Conservation (phyloP, 2,797 vertebrate genomes). For the Onychomys torridus region DNA sequence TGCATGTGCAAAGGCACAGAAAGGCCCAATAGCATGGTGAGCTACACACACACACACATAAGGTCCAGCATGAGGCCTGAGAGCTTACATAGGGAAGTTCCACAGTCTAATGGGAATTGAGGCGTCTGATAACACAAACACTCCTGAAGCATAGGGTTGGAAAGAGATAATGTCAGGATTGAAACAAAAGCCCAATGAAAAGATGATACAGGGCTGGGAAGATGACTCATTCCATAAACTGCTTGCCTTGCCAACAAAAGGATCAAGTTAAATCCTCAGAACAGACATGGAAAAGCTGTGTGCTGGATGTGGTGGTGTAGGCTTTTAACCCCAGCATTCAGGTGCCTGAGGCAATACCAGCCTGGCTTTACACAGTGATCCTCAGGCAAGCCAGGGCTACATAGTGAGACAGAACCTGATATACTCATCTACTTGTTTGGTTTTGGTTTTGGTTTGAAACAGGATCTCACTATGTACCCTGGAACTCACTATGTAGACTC, state of each 20-base stretch:
- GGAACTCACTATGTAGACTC: background rate
- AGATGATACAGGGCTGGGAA: background rate
- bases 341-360: background rate
- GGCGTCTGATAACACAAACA: background rate
- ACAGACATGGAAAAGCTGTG: background rate
- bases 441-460: background rate
- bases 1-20: slow-evolving; percentile 4
- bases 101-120: background rate
- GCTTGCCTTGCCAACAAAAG: background rate
- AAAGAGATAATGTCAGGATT: background rate
- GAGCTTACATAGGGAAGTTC: background rate
- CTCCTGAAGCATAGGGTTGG: background rate
- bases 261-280: background rate
- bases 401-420: background rate
- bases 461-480: background rate
- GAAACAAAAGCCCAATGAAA: slow-evolving; percentile 45
- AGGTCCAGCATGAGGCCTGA: background rate
- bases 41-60: background rate
- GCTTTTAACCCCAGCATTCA: background rate
- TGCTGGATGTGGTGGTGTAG: background rate
- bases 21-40: background rate
- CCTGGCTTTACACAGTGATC: background rate
- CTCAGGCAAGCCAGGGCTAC: background rate
- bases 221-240: background rate
- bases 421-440: background rate